Conservation (phyloP, 2,888 invertebrate species). For the Clusia tigrina region DNA sequence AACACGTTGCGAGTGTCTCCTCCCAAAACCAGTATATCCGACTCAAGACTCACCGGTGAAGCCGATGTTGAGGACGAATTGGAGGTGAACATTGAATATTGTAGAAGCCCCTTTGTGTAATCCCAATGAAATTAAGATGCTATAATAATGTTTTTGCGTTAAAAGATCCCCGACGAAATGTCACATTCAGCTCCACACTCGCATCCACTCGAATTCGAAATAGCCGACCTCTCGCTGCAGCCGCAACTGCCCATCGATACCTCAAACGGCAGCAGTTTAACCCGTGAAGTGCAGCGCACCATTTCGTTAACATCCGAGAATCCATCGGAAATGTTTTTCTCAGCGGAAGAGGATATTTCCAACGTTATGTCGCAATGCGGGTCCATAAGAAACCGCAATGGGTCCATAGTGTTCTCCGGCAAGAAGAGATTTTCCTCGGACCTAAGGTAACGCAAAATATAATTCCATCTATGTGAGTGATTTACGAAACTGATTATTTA, state of each 20-base stretch:
- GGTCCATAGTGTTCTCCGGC: slow-evolving; percentile 60
- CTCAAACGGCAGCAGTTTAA: slow-evolving; percentile 53
- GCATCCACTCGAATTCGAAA: slow-evolving; percentile 63
- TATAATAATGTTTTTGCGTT: slow-evolving; percentile 14
- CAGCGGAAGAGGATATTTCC: slow-evolving; percentile 86
- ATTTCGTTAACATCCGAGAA: slow-evolving; percentile 89
- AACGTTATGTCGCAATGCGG: slow-evolving; percentile 60
- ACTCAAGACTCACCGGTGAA: slow-evolving; percentile 84
- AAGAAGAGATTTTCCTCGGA: slow-evolving; percentile 64
- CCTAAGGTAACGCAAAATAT: slow-evolving; percentile 61
- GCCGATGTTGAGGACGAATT: slow-evolving; percentile 69
- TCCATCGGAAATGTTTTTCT: slow-evolving; percentile 91
- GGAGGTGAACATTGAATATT: slow-evolving; percentile 46
- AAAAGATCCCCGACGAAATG: slow-evolving; percentile 63
- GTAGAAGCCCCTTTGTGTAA: background rate
- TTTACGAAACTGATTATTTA: background rate
- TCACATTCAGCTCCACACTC: slow-evolving; percentile 65
- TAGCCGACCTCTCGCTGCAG: slow-evolving; percentile 61
- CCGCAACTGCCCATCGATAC: slow-evolving; percentile 33
- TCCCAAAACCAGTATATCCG: slow-evolving; percentile 86
- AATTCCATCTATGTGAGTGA: background rate
- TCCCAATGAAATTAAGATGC: background rate
- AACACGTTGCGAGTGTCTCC: slow-evolving; percentile 66
- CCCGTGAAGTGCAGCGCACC: slow-evolving; percentile 72
- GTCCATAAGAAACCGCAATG: slow-evolving; percentile 60